Conservation (phyloP, 37 sponge, comb jelly and placozoan species). For the Axinella damicornis region DNA sequence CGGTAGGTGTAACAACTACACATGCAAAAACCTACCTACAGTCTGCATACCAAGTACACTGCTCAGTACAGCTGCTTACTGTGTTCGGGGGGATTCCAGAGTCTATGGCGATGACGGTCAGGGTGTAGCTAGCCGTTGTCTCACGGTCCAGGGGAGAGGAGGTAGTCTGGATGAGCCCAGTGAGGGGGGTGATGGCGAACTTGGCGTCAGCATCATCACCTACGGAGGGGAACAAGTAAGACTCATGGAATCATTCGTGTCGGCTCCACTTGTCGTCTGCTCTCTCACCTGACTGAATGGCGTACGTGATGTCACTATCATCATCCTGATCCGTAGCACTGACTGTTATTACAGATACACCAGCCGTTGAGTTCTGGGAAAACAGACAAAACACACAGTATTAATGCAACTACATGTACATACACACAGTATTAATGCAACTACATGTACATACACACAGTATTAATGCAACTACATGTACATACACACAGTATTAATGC, state of each 20-base stretch:
- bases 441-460: no score
- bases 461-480: no score
- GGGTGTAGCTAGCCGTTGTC: not conserved
- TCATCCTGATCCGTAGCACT: conserved; percentile 22
- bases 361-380: conserved; percentile 4
- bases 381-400: not conserved
- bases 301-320: not conserved
- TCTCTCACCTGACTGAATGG: conserved; percentile 17
- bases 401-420: no score
- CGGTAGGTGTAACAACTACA: no score
- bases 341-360: conserved; percentile 23
- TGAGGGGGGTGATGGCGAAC: conserved; percentile 19
- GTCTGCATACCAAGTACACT: no score
- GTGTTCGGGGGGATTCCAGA: not conserved
- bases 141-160: conserved; percentile 36
- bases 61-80: no score
- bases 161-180: conserved; percentile 37
- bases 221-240: not conserved
- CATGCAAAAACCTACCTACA: no score
- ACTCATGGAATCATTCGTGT: no score
- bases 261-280: no score
- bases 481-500: no score
- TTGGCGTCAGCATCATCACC: conserved; percentile 19
- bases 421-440: no score
- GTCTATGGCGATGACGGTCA: conserved; percentile 35